Evolutionary conservation across 2,888 invertebrate species (phyloP).

Genomic region (Clusia tigrina): DNA sequence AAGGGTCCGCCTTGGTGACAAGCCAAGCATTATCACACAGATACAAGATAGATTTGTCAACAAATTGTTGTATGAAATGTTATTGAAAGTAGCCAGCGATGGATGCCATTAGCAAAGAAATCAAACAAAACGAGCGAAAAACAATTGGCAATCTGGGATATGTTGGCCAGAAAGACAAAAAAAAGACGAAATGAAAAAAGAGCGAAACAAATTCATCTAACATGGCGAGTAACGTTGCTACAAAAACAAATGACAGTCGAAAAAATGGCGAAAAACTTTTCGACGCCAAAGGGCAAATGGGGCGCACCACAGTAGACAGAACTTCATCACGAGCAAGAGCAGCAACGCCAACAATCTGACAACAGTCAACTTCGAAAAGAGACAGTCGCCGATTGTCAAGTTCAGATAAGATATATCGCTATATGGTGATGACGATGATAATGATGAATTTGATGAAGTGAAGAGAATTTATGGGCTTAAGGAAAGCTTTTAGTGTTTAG

Average conservation of each 20-base stretch:
- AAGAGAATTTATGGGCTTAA: constrained; percentile 22
- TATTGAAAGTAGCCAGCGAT: constrained; percentile 30
- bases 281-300: constrained; percentile 41
- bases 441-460: constrained; percentile 34
- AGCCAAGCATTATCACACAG: background rate
- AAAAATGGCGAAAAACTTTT: constrained; percentile 42
- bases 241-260: constrained; percentile 19
- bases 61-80: constrained; percentile 38
- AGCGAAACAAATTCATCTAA: constrained; percentile 23
- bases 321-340: constrained; percentile 13
- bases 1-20: background rate
- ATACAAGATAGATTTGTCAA: constrained; percentile 40
- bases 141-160: constrained; percentile 38
- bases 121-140: constrained; percentile 34
- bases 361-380: constrained; percentile 1
- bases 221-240: constrained; percentile 10
- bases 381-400: constrained; percentile 27
- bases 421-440: constrained; percentile 6
- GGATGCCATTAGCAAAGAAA: constrained; percentile 35
- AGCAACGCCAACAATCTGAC: constrained; percentile 6
- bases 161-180: constrained; percentile 19
- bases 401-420: constrained; percentile 22
- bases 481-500: background rate
- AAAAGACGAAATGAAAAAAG: constrained; percentile 1
- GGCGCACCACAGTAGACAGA: constrained; percentile 15